Evolutionary conservation across 2,888 invertebrate species (phyloP).

Genomic region (Heliothis peltigera): DNA sequence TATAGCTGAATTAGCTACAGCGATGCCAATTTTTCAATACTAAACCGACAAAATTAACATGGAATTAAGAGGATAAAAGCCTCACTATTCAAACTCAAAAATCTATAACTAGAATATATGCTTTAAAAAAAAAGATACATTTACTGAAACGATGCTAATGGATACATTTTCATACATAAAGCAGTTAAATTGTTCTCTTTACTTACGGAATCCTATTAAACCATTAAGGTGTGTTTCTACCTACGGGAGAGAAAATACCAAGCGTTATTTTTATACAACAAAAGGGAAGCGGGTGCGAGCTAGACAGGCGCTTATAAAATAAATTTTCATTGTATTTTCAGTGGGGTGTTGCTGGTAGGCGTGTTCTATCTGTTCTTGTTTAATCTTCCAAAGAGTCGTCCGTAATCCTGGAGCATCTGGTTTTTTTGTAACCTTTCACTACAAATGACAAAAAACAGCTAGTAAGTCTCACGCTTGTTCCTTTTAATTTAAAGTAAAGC

Average conservation of each 20-base stretch:
- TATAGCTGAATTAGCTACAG: slow-evolving; percentile 42
- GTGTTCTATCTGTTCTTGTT: slow-evolving; percentile 73
- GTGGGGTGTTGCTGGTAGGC: slow-evolving; percentile 67
- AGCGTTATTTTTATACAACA: slow-evolving; percentile 77
- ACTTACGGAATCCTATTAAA: slow-evolving; percentile 64
- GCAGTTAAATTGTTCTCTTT: slow-evolving; percentile 55
- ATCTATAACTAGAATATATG: slow-evolving; percentile 6
- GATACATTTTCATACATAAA: slow-evolving; percentile 42
- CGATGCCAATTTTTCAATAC: slow-evolving; percentile 37
- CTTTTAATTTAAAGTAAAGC: slow-evolving; percentile 13
- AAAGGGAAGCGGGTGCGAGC: slow-evolving; percentile 69
- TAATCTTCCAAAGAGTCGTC: slow-evolving; percentile 73
- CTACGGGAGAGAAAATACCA: slow-evolving; percentile 65
- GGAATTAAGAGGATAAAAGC: not conserved
- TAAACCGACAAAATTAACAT: slow-evolving; percentile 5
- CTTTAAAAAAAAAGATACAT: slow-evolving; percentile 10
- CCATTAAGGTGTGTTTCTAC: slow-evolving; percentile 67
- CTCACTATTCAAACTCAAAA: not conserved
- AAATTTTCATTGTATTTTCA: slow-evolving; percentile 74
- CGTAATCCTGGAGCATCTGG: slow-evolving; percentile 73
- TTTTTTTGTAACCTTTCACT: slow-evolving; percentile 59
- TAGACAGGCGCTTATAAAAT: slow-evolving; percentile 76
- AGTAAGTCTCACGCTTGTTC: slow-evolving; percentile 28
- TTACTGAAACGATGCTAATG: slow-evolving; percentile 34
- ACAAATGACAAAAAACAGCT: slow-evolving; percentile 41